Base-by-base conservation (phyloP, 2,797 vertebrate species). In the Acanthopagrus latus region DNA sequence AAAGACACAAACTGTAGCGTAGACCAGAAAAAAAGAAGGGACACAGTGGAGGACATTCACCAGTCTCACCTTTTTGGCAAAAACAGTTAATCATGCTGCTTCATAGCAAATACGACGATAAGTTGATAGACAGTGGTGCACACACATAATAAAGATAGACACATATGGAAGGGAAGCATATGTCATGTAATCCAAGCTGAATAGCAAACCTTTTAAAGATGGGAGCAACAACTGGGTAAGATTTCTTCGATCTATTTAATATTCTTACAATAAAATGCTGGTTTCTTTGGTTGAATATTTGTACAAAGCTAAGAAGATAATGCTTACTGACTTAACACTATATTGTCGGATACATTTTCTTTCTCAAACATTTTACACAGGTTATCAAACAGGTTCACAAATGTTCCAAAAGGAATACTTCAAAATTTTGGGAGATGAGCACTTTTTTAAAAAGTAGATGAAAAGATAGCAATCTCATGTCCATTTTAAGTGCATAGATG, bases 1-100 rank as follows among this genome's bases (percentile, higher is more conserved):
- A 38, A n/a, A 48, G 69, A 44, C 44, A 71, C 52, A 70, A 59
- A 64, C 21, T 65, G 63, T 2, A 33, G 64, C 38, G 57, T 0
- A 44, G 29, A 20, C 3, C 16, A 63, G 47, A 21, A 21, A 41
- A 69, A 52, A 29, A 63, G 0, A 33, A 63, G 46, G 25, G 16
- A 64, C 4, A 67, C 13, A 33, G 47, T 2, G 2, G 10, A 9
- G 2, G 1, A 29, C 14, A 29, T 29, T 67, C 14, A 20, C 3
- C 8, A 29, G 20, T 18, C 4, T 44, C 13, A 66, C 6, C 29
- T 51, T 56, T 52, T 17, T 1, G 54, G 1, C 1, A 29, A 68
- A 54, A 21, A 25, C 0, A 44, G 23, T 5, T 27, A 3, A 23
- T 46, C 9, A 11, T 47, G 50, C 41, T n/a, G 74, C 55, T 20